Base-by-base conservation (phyloP, 2,797 vertebrate species). In the Meriones psammophilus region DNA sequence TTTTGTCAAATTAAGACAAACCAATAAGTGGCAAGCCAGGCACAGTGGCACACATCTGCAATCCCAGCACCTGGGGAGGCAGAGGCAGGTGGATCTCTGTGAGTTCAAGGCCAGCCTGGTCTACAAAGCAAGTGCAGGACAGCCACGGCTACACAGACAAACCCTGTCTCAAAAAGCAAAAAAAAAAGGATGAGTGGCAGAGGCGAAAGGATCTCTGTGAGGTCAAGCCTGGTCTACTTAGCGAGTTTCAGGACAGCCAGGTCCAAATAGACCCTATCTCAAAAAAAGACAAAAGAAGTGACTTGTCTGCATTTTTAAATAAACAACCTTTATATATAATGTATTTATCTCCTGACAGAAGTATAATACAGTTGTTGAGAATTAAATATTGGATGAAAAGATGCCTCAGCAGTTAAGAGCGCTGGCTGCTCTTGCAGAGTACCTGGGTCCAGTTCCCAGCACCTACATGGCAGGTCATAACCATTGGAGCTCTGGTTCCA, bases 1-100 rank as follows among this genome's bases (percentile, higher is more conserved):
- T 81, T 73, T 77, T 30, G 18, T 83, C 91, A 88, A 64, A 95
- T 84, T 5, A 77, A 95, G 36, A 86, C 58, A 88, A 80, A 50
- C 50, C 10, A 10, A 50, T 50, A 50, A 50, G 8, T 50, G 50
- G 50, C 50, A 50, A 50, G 50, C 50, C 50, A 10, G 50, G 50
- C 50, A 50, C 50, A 50, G 9, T 50, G 50, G 50, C 50, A 50
- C 50, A 50, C 50, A 1, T 50, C 50, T 50, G 50, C 50, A 50
- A 50, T 50, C 50, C 50, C 50, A 50, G 50, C 50, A 50, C 50
- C 50, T 50, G 50, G 50, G 10, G 50, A 50, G 50, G 50, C 50
- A 50, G 8, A 50, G 50, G 50, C 50, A 50, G 50, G 50, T 10
- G 10, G 50, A 50, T 50, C 50, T 50, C 50, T 50, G 50, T 50